phyloP scores from a whole-genome alignment of 2,797 vertebrate genomes.

The Clamator glandarius region DNA sequence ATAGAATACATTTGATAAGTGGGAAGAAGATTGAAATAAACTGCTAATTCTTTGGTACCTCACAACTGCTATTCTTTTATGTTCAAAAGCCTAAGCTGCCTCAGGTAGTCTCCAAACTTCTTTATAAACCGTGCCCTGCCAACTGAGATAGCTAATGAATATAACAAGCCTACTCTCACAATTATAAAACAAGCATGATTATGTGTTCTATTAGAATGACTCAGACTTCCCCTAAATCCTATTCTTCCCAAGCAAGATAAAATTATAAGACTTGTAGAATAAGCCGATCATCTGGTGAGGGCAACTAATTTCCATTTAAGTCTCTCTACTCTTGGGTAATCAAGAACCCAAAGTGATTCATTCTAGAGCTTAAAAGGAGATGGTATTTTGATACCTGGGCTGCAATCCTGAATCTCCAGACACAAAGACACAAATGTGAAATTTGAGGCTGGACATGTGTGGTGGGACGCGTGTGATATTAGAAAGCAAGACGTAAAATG shows the following conservation, averaged over 20 bases:
- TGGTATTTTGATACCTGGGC: slow-evolving; percentile 10
- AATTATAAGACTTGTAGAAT: slow-evolving; percentile 49
- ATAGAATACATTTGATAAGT: neutral
- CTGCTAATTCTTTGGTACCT: neutral
- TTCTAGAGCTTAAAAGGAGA: slow-evolving; percentile 1
- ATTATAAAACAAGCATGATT: neutral
- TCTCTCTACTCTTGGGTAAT: slow-evolving; percentile 26
- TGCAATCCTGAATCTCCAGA: neutral
- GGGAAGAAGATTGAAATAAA: neutral
- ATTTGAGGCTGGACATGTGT: neutral
- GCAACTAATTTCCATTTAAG: slow-evolving; percentile 24
- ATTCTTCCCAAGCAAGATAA: slow-evolving; percentile 34
- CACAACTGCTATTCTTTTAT: neutral
- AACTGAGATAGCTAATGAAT: slow-evolving; percentile 18
- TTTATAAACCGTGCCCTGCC: neutral
- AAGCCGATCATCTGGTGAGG: neutral
- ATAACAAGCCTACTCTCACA: slow-evolving; percentile 10
- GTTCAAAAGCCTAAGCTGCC: slow-evolving; percentile 3
- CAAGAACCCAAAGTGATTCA: slow-evolving; percentile 30
- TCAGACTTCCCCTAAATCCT: slow-evolving; percentile 37
- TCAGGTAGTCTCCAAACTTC: slow-evolving; percentile 19
- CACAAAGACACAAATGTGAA: neutral
- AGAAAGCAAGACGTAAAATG: neutral
- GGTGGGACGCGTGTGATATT: neutral
- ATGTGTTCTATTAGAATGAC: slow-evolving; percentile 28